Evolutionary conservation across 2,113 vertebrate genomes (phyloP).

Genomic region (Zosterops pallidus): DNA sequence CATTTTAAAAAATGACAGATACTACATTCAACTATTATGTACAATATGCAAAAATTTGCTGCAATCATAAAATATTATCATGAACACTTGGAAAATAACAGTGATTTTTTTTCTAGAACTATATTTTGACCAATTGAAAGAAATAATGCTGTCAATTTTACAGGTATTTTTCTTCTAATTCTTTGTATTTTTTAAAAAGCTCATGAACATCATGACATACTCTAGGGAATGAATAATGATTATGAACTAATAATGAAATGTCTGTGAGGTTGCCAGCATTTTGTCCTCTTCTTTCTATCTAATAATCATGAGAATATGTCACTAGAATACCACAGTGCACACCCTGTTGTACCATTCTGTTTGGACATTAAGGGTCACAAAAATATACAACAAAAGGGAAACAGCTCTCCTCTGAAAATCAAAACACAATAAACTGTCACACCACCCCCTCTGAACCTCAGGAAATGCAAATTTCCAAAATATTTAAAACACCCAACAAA

Average conservation of each 20-base stretch:
- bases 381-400: neutral
- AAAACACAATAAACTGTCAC: neutral
- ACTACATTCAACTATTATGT: neutral
- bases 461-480: neutral
- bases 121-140: neutral
- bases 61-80: neutral
- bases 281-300: neutral
- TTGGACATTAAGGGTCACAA: neutral
- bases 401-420: neutral
- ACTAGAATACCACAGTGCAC: neutral
- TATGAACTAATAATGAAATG: neutral
- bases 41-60: neutral
- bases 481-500: neutral
- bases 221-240: neutral
- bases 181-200: neutral
- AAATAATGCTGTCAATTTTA: neutral
- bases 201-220: neutral
- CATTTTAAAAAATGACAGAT: neutral
- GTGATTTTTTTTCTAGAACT: neutral
- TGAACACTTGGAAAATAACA: neutral
- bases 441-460: accelerated
- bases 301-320: neutral
- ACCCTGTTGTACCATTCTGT: neutral
- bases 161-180: neutral
- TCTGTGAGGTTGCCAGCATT: neutral